Percentiles rank a stretch among this genome's conserved stretches.
These are phyloP conservation scores for Sebastes vulpes DNA, from an alignment of 2,797 vertebrate genomes.

Conservation along the genomic window DNA sequence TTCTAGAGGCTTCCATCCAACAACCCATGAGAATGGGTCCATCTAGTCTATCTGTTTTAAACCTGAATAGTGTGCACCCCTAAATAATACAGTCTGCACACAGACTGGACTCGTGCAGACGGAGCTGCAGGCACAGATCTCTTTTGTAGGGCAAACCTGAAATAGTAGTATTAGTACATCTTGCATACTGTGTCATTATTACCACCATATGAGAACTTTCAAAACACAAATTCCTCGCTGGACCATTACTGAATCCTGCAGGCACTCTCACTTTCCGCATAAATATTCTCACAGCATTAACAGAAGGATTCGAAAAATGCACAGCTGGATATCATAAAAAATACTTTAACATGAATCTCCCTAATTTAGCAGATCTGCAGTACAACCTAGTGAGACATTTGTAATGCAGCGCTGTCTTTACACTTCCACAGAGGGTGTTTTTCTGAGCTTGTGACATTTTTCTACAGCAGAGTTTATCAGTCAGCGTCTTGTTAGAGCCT, in stretches of 20 bases:
- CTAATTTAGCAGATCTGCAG: neutral
- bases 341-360: constrained; percentile 42
- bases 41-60: neutral
- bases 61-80: neutral
- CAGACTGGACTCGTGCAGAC: constrained; percentile 12
- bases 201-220: constrained; percentile 19
- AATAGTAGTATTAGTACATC: neutral
- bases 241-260: constrained; percentile 15
- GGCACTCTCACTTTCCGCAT: constrained; percentile 32
- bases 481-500: constrained; percentile 15
- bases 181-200: constrained; percentile 10
- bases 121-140: constrained; percentile 20
- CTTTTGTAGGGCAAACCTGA: neutral
- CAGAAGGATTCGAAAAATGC: constrained; percentile 43
- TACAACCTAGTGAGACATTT: constrained; percentile 8
- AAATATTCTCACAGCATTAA: constrained; percentile 26
- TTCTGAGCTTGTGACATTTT: constrained; percentile 10
- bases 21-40: neutral
- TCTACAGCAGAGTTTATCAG: constrained; percentile 18
- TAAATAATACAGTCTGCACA: neutral
- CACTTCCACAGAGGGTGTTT: neutral
- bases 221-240: constrained; percentile 31
- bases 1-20: neutral
- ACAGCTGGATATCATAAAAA: constrained; percentile 36
- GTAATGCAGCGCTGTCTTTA: neutral